These are phyloP conservation scores for Dicerorhinus sumatrensis DNA, from an alignment of 2,113 vertebrate genomes.

Conservation along the genomic window DNA sequence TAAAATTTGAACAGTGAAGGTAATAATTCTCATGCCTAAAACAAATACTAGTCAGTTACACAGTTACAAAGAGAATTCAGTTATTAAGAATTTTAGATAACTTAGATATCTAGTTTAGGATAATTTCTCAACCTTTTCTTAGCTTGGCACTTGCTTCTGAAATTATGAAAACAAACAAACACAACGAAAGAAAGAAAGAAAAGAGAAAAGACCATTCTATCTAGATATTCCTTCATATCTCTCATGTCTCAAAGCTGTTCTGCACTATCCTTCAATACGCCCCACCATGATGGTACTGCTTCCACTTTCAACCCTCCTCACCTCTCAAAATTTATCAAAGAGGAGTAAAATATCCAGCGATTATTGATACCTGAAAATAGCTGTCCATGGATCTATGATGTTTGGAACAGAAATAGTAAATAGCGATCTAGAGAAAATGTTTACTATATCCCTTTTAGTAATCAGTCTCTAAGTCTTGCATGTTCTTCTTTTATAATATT, in stretches of 20 bases:
- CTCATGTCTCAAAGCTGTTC: neutral
- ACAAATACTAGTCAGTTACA: neutral
- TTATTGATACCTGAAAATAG: neutral
- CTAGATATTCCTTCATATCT: neutral
- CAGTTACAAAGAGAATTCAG: neutral
- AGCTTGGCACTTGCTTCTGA: neutral
- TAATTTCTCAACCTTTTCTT: neutral
- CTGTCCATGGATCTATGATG: neutral
- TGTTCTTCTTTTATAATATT: neutral
- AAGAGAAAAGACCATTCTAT: neutral
- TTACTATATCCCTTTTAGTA: neutral
- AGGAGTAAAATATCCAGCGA: neutral
- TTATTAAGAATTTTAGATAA: neutral
- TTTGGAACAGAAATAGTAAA: neutral
- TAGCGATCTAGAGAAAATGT: neutral
- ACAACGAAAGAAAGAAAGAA: neutral
- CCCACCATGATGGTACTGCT: neutral
- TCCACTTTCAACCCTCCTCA: neutral
- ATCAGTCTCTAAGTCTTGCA: neutral
- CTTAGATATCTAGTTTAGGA: neutral
- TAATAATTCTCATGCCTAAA: neutral
- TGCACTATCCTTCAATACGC: neutral
- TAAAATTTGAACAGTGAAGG: neutral
- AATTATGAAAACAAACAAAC: slow-evolving; percentile 18
- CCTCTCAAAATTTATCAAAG: neutral